Base-by-base conservation (phyloP, 2,113 vertebrate genomes). In the Jaculus jaculus region DNA sequence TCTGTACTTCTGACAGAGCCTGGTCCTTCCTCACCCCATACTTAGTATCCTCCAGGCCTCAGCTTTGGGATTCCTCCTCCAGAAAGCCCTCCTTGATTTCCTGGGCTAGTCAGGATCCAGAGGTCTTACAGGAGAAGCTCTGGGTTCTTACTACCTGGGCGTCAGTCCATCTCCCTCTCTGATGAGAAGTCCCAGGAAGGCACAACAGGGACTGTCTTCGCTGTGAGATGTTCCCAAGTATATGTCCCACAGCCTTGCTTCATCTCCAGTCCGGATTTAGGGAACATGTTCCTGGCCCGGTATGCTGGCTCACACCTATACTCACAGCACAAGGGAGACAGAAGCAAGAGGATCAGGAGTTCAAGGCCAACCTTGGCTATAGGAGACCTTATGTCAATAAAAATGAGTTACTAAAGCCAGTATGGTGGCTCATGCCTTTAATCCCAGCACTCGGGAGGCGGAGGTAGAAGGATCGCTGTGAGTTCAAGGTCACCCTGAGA, bases 21-120 rank as follows among this genome's bases (percentile, higher is more conserved):
- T 47, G 42, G 42, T 47, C 42, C 42, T 47, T 47, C 42, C 42
- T 47, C 42, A 47, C 42, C 42, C 42, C 42, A 6, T 47, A 47
- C 8, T 47, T 47, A 47, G 8, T 47, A 47, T 47, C 42, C 42
- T 47, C 5, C 8, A 47, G 42, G 42, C 42, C 42, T 47, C 42
- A 47, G 42, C 42, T 8, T 47, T 5, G 42, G 42, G 68, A 69
- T 13, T 3, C 69, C 74, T 58, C 21, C 13, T 26, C 23, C 69
- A 79, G 61, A 83, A 90, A 95, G 65, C 39, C 92, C 58, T 82
- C 86, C 84, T 28, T 21, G 88, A 80, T 23, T 65, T 30, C 73
- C 63, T 42, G 0, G 21, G 10, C 84, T 30, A 85, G 16, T 21
- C 60, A 15, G 73, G 24, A 73, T 47, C 7, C 11, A 15, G 3